Evolutionary conservation across 2,888 invertebrate species (phyloP), one percentile per base, ranked within the genome.

Genomic region (Steinernema hermaphroditum): DNA sequence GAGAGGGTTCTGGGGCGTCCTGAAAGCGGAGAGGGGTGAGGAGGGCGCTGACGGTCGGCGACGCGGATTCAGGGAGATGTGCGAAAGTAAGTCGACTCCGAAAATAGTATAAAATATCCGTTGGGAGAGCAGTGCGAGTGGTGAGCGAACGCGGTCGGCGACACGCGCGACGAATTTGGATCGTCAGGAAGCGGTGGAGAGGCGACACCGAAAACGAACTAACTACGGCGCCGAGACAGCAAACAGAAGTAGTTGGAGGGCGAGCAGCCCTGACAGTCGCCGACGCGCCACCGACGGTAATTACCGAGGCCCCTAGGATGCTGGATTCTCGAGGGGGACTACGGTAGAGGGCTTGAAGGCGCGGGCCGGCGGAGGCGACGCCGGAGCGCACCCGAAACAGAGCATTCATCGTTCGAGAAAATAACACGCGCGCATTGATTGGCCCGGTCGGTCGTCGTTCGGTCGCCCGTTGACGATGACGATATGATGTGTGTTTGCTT

Each of bases 141-240:
- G 54, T 27, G 54, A 54, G 62, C 62, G 62, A 32, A 62, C 62
- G 62, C 62, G 27, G 62, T 34, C 62, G 62, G 62, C 62, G 62
- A 62, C 62, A 32, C 62, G 62, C 62, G 62, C 62, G 62, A 22
- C 62, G 62, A 62, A 62, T 62, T 62, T 29, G 62, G 62, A 62
- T 62, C 62, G 62, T 27, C 62, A 62, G 62, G 62, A 62, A 62
- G 62, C 62, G 62, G 54, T 54, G 54, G 50, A 50, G 50, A 50
- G 50, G 62, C 62, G 62, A 62, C 62, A 62, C 62, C 62, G 62
- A 62, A 62, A 62, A 62, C 62, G 62, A 62, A 62, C 54, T 54
- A 54, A 54, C 62, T 62, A 62, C 62, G 62, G 27, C 62, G 62
- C 54, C 19, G 54, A 54, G 54, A 62, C 62, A 32, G 62, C 62